phyloP scores from a whole-genome alignment of 2,797 vertebrate genomes.

The Kryptolebias ocellatus region DNA sequence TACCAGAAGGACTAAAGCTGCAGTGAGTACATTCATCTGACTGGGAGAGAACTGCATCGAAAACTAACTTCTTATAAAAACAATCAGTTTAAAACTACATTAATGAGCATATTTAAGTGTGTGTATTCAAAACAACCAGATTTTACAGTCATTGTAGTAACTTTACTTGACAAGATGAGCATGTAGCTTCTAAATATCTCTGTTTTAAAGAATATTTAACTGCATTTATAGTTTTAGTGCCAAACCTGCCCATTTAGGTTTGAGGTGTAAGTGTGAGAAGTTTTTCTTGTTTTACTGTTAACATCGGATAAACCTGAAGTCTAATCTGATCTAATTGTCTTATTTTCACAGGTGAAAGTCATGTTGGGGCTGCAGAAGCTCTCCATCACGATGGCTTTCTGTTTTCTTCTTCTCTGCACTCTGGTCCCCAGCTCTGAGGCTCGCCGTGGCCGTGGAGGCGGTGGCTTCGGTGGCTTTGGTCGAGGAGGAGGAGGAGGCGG shows the following conservation, averaged over 20 bases:
- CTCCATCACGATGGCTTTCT: slow-evolving; percentile 43
- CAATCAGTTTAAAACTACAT: too few relatives aligned
- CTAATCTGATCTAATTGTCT: neutral
- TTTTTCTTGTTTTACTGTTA: neutral
- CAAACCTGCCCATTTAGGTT: neutral
- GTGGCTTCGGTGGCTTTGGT: slow-evolving; percentile 25
- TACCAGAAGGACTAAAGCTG: slow-evolving; percentile 42
- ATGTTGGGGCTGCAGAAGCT: slow-evolving; percentile 45
- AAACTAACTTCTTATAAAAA: neutral
- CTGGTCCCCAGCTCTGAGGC: slow-evolving; percentile 68
- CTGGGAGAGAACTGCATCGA: neutral
- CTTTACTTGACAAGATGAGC: too few relatives aligned
- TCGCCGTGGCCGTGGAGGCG: slow-evolving; percentile 65
- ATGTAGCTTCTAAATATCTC: too few relatives aligned
- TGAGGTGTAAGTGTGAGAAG: neutral
- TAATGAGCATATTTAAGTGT: too few relatives aligned
- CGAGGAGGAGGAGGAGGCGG: slow-evolving; percentile 43
- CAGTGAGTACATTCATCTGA: slow-evolving; percentile 26
- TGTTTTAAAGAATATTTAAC: too few relatives aligned
- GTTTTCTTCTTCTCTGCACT: slow-evolving; percentile 69
- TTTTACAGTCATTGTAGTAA: neutral
- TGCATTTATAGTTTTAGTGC: neutral
- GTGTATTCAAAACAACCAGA: neutral
- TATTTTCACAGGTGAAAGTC: slow-evolving; percentile 47
- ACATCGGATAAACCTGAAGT: neutral